Evolutionary conservation across 2,113 vertebrate genomes (phyloP), one percentile per base, ranked within the genome.

Genomic region (Zosterops borbonicus): DNA sequence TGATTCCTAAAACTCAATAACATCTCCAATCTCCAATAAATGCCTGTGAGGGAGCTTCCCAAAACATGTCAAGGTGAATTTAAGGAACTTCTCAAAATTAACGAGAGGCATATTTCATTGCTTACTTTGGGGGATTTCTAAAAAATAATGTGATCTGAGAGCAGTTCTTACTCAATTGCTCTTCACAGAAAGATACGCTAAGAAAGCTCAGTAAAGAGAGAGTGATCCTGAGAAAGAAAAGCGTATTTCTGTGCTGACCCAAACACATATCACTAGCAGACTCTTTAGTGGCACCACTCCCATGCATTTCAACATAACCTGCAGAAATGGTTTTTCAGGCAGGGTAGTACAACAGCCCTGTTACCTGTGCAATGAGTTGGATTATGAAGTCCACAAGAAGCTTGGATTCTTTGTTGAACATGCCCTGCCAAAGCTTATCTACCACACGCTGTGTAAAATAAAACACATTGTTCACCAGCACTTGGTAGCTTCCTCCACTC

Each of bases 371-470:
- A 76, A 99, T 99, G 81, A 99, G 98, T 97, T 99, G 99, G 96
- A 99, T 99, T 62, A 99, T 99, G 96, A 99, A 99, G 73, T 99
- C 99, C 97, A 99, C 99, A 90, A 99, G 99, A 92, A 99, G 98
- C 93, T 99, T 99, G 96, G 99, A 99, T 95, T 99, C 99, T 97
- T 99, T 99, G 98, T 99, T 99, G 98, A 99, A 99, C 99, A 99
- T 99, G 90, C 99, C 99, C 98, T 99, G 99, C 99, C 99, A 99
- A 94, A 99, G 98, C 95, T 99, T 99, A 98, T 99, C 99, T 97
- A 99, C 99, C 92, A 99, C 99, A 55, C 99, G 98, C 92, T 99
- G 99, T 24, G 98, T 99, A 97, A 99, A 99, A 97, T 99, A 99
- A 98, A 99, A 99, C 65, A 99, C 99, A 12, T 99, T 99, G 98